phyloP scores from a whole-genome alignment of 2,113 vertebrate species.

The Meleagris gallopavo region DNA sequence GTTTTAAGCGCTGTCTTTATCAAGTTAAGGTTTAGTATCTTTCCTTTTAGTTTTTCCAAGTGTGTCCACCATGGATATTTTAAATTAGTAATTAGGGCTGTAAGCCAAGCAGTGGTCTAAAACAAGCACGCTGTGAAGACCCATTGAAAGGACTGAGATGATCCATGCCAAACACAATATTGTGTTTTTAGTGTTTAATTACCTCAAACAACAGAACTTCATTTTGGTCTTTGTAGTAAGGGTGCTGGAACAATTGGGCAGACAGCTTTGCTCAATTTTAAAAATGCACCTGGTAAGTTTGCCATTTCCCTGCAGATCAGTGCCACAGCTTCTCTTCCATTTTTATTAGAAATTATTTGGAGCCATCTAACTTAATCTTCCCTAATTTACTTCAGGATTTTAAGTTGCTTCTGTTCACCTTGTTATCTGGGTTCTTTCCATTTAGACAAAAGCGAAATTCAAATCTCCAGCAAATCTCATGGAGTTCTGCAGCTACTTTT shows the following conservation, averaged over 20 bases:
- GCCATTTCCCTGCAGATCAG: background rate
- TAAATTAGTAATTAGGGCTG: background rate
- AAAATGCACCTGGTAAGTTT: background rate
- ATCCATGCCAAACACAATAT: background rate
- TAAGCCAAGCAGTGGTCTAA: background rate
- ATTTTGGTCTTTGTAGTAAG: background rate
- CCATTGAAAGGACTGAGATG: background rate
- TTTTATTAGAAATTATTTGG: background rate
- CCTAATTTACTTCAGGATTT: background rate
- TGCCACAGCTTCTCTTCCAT: fast-evolving
- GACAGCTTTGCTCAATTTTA: background rate
- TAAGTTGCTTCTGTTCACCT: background rate
- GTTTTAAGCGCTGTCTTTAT: background rate
- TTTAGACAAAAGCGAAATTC: background rate
- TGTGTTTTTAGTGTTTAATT: background rate
- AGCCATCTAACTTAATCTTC: background rate
- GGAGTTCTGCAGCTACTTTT: background rate
- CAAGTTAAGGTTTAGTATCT: background rate
- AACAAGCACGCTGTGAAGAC: background rate
- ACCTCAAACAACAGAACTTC: background rate
- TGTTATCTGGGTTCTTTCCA: background rate
- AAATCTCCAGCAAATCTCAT: background rate
- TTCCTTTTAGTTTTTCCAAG: background rate
- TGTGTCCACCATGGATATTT: background rate
- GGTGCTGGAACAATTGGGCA: background rate